phyloP scores from a whole-genome alignment of 2,113 vertebrate genomes.

The Nannobrachium achirus region DNA sequence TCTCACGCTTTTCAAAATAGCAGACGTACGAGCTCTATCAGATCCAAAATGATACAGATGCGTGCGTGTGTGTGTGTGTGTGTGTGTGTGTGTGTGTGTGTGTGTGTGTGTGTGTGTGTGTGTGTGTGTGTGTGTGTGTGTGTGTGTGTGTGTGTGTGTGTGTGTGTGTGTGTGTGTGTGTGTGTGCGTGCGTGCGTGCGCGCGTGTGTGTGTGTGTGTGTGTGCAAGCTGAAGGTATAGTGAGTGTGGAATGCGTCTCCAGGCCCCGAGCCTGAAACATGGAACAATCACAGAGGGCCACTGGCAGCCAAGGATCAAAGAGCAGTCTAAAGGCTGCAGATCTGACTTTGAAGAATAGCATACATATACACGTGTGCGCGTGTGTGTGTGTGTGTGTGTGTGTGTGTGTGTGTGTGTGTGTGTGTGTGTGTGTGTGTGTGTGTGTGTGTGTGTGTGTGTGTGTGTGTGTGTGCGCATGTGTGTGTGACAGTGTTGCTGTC shows the following conservation, averaged over 20 bases:
- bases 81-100: no score
- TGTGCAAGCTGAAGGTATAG: not conserved
- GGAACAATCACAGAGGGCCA: not conserved
- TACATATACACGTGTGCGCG: constrained; percentile 1
- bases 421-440: constrained; percentile 5
- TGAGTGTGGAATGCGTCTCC: not conserved
- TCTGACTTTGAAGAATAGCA: constrained; percentile 3
- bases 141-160: no score
- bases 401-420: constrained; percentile 12
- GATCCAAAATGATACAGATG: no score
- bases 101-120: no score
- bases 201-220: not conserved
- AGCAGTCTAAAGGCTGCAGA: constrained; percentile 8
- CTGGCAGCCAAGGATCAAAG: constrained; percentile 9
- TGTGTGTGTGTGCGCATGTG: not conserved
- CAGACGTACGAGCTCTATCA: no score
- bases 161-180: not conserved
- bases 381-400: not conserved
- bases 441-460: not conserved
- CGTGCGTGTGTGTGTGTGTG: no score
- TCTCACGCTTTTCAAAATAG: no score
- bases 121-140: no score
- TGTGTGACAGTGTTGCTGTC: constrained; percentile 19
- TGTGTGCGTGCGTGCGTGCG: not conserved
- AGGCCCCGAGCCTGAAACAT: not conserved